Conservation (phyloP, 2,797 vertebrate genomes). For the Distichodus sexfasciatus region DNA sequence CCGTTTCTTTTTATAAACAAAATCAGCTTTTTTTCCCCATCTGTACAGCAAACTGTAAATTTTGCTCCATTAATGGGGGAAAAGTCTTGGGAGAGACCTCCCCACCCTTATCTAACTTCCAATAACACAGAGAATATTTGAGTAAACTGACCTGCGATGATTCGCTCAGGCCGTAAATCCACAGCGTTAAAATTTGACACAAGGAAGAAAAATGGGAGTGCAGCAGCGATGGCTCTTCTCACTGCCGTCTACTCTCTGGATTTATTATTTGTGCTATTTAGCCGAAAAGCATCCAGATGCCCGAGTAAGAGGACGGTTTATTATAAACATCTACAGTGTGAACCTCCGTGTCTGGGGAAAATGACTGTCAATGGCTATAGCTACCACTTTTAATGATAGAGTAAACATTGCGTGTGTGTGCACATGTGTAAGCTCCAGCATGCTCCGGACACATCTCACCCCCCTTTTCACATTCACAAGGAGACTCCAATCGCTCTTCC, state of each 20-base stretch:
- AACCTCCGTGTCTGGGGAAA: background rate
- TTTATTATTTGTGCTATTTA: background rate
- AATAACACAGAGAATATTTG: slow-evolving; percentile 10
- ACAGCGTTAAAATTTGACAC: slow-evolving; percentile 9
- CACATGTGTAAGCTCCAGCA: slow-evolving; percentile 32
- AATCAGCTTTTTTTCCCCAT: background rate
- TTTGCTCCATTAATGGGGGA: slow-evolving; percentile 11
- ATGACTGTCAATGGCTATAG: slow-evolving; percentile 8
- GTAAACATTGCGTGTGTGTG: background rate
- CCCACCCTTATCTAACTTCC: slow-evolving; percentile 11
- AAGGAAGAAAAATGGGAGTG: background rate
- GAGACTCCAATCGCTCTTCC: background rate
- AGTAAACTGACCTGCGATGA: slow-evolving; percentile 3
- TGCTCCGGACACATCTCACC: slow-evolving; percentile 37
- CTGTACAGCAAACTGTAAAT: slow-evolving; percentile 7
- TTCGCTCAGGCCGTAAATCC: slow-evolving; percentile 23
- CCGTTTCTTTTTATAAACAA: slow-evolving; percentile 2
- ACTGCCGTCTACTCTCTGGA: background rate
- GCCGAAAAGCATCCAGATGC: background rate
- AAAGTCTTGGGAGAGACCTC: background rate
- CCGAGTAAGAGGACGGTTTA: no score
- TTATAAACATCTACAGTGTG: slow-evolving; percentile 5
- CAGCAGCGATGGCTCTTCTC: background rate
- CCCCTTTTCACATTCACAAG: no score
- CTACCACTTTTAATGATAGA: slow-evolving; percentile 18